Conservation (phyloP, 2,113 vertebrate species). For the Menura novaehollandiae region DNA sequence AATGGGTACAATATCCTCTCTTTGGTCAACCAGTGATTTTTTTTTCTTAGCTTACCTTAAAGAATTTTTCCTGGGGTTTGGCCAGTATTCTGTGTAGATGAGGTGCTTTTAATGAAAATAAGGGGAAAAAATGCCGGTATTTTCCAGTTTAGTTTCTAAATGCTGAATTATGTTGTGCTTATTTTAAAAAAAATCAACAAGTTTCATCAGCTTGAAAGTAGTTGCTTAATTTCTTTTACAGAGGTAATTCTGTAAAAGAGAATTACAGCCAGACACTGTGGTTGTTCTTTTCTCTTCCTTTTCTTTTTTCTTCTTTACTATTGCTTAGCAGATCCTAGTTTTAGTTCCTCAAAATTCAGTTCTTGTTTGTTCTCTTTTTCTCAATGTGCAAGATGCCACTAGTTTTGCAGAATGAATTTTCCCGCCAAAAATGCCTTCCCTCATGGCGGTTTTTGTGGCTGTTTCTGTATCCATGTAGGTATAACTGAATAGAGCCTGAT, state of each 20-base stretch:
- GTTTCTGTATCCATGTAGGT: rapidly evolving
- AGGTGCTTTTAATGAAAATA: not conserved
- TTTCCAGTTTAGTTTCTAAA: not conserved
- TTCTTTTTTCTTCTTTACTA: slow-evolving; percentile 21
- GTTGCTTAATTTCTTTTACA: slow-evolving; percentile 43
- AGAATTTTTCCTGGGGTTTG: not conserved
- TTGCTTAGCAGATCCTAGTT: not conserved
- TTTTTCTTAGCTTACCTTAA: not conserved
- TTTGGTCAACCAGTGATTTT: not conserved
- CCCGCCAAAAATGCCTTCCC: not conserved
- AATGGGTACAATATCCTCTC: not conserved
- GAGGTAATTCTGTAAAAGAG: slow-evolving; percentile 48
- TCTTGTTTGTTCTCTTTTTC: slow-evolving; percentile 48
- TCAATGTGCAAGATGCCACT: not conserved
- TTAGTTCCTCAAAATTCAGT: slow-evolving; percentile 54
- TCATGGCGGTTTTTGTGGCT: not conserved
- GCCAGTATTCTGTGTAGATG: not conserved
- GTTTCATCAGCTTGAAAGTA: not conserved
- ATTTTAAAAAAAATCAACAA: not conserved
- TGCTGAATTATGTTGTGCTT: not conserved
- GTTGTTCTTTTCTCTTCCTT: slow-evolving; percentile 49
- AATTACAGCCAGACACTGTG: slow-evolving; percentile 33
- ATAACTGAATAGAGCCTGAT: not conserved
- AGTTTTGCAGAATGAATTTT: not conserved
- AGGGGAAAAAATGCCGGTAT: not conserved